Percentiles rank a stretch among this genome's conserved stretches.
Conservation (phyloP, 2,888 invertebrate species). For the Abscondita cerata region DNA sequence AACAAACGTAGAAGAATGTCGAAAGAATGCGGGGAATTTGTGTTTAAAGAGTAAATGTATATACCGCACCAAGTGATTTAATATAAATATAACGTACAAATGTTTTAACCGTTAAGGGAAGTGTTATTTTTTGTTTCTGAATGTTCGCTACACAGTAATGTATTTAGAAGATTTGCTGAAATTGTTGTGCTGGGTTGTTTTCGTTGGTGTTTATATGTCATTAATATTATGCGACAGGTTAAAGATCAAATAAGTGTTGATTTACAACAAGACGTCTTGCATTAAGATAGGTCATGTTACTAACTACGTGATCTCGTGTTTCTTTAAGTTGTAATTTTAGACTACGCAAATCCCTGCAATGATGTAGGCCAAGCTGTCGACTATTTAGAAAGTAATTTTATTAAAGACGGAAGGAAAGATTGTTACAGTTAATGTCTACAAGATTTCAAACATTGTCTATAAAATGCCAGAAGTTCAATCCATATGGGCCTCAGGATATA, state of each 20-base stretch:
- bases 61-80: conserved; percentile 9
- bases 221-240: conserved; percentile 1
- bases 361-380: conserved; percentile 1
- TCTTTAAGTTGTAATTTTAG: conserved; percentile 15
- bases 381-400: conserved; percentile 21
- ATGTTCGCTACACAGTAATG: no score
- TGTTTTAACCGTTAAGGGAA: no score
- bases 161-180: no score
- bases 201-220: not conserved
- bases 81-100: no score
- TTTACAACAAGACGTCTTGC: conserved; percentile 22
- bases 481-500: conserved; percentile 57
- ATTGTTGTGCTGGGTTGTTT: not conserved
- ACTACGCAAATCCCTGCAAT: conserved; percentile 10
- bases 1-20: conserved; percentile 5
- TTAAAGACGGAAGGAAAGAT: conserved; percentile 16
- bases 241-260: conserved; percentile 21
- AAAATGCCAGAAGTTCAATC: conserved; percentile 50
- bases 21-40: not conserved
- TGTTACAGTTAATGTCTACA: not conserved
- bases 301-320: conserved; percentile 17
- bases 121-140: no score
- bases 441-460: conserved; percentile 11
- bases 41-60: conserved; percentile 5
- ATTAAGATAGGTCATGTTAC: conserved; percentile 32